A percentile compares a stretch with the other conserved stretches of the same genome.
These are phyloP conservation scores for Stichodactyla mertensii DNA, from an alignment of 64 coral and sea anemone genomes.

Conservation along the genomic window DNA sequence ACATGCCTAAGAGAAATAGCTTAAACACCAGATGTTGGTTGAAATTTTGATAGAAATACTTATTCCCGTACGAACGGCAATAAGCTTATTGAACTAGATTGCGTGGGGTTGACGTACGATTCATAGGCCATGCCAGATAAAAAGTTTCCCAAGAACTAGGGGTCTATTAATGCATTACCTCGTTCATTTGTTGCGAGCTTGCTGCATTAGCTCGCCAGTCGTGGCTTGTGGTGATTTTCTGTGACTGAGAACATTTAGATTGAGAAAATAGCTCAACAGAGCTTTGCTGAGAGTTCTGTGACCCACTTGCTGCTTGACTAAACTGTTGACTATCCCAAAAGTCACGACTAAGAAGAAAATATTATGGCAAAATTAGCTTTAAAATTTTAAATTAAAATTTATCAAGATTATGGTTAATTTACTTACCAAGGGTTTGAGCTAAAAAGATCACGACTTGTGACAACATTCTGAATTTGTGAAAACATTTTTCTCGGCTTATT, in stretches of 20 bases:
- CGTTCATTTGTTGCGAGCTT: constrained; percentile 57
- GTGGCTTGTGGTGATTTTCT: constrained; percentile 11
- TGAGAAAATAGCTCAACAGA: constrained; percentile 77
- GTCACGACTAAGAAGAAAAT: constrained; percentile 48
- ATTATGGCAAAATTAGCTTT: neutral
- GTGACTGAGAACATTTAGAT: constrained; percentile 33
- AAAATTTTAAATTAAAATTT: neutral
- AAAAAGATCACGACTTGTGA: constrained; percentile 73
- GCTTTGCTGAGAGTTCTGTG: constrained; percentile 80
- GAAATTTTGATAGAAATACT: too few species aligned
- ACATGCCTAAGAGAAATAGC: too few species aligned
- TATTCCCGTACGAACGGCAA: too few species aligned
- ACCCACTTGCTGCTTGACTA: constrained; percentile 59
- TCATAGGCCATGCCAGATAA: neutral
- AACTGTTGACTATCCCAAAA: constrained; percentile 77
- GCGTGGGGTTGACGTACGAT: too few species aligned
- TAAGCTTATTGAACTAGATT: too few species aligned
- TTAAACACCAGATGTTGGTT: too few species aligned
- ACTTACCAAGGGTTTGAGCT: constrained; percentile 84
- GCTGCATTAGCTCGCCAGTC: constrained; percentile 56
- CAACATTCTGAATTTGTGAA: constrained; percentile 66
- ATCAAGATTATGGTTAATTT: neutral
- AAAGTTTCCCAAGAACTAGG: neutral
- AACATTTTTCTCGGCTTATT: constrained; percentile 24
- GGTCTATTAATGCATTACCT: constrained; percentile 35